Conservation (phyloP, 2,888 invertebrate genomes). For the Yponomeuta cagnagella region DNA sequence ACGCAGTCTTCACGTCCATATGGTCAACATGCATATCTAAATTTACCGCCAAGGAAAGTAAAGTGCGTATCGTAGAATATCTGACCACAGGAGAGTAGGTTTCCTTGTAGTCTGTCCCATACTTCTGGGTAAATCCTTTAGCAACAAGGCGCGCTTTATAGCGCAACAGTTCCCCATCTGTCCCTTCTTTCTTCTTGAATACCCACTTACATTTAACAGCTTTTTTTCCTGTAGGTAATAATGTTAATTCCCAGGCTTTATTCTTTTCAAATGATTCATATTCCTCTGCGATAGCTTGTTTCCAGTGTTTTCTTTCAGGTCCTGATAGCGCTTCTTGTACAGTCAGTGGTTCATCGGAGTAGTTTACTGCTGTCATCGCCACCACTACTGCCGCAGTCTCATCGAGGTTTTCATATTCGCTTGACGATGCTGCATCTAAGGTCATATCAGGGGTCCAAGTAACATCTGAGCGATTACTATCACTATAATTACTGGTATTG, state of each 20-base stretch:
- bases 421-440: too few relatives aligned
- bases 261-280: slow-evolving; percentile 13
- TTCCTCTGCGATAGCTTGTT: slow-evolving; percentile 7
- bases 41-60: too few relatives aligned
- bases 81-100: too few relatives aligned
- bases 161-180: slow-evolving; percentile 7
- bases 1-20: too few relatives aligned
- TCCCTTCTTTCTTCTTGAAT: slow-evolving; percentile 13
- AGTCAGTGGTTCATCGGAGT: slow-evolving; percentile 7
- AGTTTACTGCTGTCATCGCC: not conserved
- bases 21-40: too few relatives aligned
- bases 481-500: too few relatives aligned
- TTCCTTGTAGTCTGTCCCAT: too few relatives aligned
- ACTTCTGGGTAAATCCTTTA: too few relatives aligned
- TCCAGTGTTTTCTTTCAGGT: slow-evolving; percentile 7
- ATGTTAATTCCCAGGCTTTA: slow-evolving; percentile 6
- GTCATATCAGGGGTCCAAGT: too few relatives aligned
- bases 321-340: slow-evolving; percentile 12
- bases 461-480: too few relatives aligned
- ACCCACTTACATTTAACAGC: slow-evolving; percentile 15
- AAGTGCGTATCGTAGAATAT: too few relatives aligned
- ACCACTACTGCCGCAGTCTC: not conserved
- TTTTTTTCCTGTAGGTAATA: slow-evolving; percentile 2
- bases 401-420: not conserved
- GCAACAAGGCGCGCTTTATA: too few relatives aligned